These are phyloP conservation scores for Tetramorium alpestre DNA, from an alignment of 1,140 invertebrate genomes.

Conservation along the genomic window DNA sequence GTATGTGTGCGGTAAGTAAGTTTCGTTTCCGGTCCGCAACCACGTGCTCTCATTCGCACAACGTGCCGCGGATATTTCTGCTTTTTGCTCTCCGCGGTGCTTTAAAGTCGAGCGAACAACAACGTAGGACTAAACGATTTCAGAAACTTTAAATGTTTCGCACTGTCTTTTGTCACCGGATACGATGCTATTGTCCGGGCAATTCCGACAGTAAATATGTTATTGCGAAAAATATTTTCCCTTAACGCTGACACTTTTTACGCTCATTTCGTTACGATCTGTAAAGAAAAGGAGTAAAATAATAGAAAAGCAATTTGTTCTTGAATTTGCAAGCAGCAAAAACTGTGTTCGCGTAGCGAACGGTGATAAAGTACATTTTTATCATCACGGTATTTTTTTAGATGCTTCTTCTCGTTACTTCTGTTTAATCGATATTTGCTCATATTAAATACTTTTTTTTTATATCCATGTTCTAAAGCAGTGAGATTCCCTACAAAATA, in stretches of 20 bases:
- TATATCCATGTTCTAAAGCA: not conserved
- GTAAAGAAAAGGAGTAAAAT: not conserved
- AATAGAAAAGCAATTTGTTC: not conserved
- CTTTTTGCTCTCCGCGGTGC: constrained; percentile 29
- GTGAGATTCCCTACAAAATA: not conserved
- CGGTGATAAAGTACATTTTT: not conserved
- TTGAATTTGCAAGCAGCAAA: not conserved
- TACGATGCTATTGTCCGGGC: not conserved
- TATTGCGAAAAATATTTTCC: not conserved
- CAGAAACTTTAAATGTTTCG: constrained; percentile 54
- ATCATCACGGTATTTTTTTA: not conserved
- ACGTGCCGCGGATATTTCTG: constrained; percentile 63
- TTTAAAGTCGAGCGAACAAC: constrained; percentile 37
- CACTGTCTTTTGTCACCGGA: not conserved
- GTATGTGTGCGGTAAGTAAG: constrained; percentile 29
- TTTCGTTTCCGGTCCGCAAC: constrained; percentile 62
- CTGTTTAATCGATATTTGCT: not conserved
- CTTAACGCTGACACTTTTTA: not conserved
- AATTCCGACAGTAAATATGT: not conserved
- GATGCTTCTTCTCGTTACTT: not conserved
- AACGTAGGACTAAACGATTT: constrained; percentile 40
- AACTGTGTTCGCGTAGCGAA: not conserved
- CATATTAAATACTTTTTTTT: not conserved
- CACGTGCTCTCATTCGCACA: constrained; percentile 66
- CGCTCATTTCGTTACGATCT: not conserved